These are phyloP conservation scores for Nibea albiflora DNA, from an alignment of 2,113 vertebrate species.

Conservation along the genomic window DNA sequence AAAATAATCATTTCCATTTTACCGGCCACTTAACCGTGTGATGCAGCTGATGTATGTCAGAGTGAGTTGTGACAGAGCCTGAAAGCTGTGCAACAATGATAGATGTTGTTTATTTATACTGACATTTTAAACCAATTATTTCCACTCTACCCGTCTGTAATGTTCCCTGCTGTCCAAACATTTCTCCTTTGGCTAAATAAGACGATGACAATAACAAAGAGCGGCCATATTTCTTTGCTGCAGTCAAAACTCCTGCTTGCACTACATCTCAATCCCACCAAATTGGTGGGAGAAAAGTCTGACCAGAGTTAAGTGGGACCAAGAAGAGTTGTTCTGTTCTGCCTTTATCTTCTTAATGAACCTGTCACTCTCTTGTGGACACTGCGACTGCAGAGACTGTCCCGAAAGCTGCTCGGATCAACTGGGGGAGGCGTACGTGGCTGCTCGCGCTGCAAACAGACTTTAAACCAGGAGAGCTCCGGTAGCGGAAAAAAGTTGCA, in stretches of 20 bases:
- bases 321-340: slow-evolving; percentile 49
- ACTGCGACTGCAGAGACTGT: slow-evolving; percentile 33
- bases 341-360: slow-evolving; percentile 73
- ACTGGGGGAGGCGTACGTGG: neutral
- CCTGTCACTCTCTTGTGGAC: slow-evolving; percentile 62
- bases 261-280: slow-evolving; percentile 30
- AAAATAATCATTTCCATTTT: neutral
- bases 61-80: neutral
- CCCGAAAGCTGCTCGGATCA: slow-evolving; percentile 32
- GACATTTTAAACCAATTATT: neutral
- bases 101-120: neutral
- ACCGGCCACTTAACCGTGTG: neutral
- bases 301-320: slow-evolving; percentile 36
- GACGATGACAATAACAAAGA: neutral
- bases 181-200: neutral
- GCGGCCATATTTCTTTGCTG: neutral
- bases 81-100: neutral
- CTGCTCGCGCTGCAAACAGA: slow-evolving; percentile 23
- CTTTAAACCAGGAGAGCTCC: neutral
- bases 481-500: slow-evolving; percentile 1
- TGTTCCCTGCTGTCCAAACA: neutral
- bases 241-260: slow-evolving; percentile 4
- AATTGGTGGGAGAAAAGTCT: slow-evolving; percentile 16
- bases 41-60: neutral
- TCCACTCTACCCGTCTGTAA: neutral